Evolutionary conservation across 2,888 invertebrate genomes (phyloP), one percentile per base, ranked within the genome.

Genomic region (Eledona agricola): DNA sequence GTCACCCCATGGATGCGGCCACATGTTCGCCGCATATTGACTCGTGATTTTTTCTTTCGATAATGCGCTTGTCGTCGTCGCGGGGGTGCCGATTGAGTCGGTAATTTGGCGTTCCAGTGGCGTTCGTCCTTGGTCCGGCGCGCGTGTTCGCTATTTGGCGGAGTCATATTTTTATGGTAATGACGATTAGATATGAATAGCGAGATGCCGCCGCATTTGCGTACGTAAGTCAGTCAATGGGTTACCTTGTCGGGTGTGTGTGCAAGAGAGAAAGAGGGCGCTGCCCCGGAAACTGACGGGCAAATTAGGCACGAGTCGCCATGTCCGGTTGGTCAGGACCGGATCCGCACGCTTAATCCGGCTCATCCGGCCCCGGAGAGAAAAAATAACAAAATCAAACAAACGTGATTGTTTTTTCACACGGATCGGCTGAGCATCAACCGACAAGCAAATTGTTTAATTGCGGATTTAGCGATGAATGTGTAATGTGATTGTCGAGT

Each of bases 211-310:
- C 25, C 12, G 10, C 25, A 22, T 37, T 22, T 13, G n/a, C 35
- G 29, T 20, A 10, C 22, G 42, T 47, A 38, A 51, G 13, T 58
- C 57, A 60, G 56, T 60, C 63, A 62, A 60, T 59, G 61, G 58
- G 57, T 63, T 58, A 61, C 62, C 61, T 63, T 63, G 62, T 57
- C 40, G 53, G 58, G 50, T 35, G 56, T 43, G n/a, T n/a, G n/a
- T n/a, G n/a, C n/a, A n/a, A n/a, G n/a, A n/a, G n/a, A n/a, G n/a
- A n/a, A n/a, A n/a, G 52, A 56, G 58, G 55, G 55, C 56, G 55
- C 53, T 55, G 57, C 57, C 55, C 63, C 63, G 64, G 62, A 66
- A 65, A 57, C 54, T 59, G 61, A 52, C 55, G 50, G 47, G 51
- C 60, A 59, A 60, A 64, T 64, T 64, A 59, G 63, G 57, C 54